A percentile compares a stretch with the other conserved stretches of the same genome.
phyloP scores from a whole-genome alignment of 92 coral and sea anemone genomes.

The Heteractis magnifica region DNA sequence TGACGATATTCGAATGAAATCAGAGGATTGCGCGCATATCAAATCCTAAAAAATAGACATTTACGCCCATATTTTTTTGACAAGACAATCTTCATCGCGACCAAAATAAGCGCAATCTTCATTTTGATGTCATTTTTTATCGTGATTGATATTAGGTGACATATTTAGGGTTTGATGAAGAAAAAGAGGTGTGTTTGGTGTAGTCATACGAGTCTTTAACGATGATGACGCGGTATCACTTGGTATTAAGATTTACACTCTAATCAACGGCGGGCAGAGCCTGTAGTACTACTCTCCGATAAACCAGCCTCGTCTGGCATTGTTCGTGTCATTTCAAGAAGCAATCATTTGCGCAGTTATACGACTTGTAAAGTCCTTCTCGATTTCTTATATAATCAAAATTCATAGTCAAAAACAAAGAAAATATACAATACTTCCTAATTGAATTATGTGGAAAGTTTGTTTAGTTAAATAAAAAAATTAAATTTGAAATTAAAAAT shows the following conservation, averaged over 20 bases:
- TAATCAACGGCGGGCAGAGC: background rate
- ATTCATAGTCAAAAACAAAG: background rate
- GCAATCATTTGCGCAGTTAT: background rate
- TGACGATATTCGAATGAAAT: background rate
- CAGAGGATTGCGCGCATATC: background rate
- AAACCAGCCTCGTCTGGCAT: background rate
- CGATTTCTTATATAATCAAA: background rate
- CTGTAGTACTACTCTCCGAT: background rate
- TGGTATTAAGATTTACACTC: background rate
- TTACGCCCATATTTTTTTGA: background rate
- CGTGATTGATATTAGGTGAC: constrained; percentile 6
- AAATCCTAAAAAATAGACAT: background rate
- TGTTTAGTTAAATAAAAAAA: background rate
- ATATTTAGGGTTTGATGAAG: background rate
- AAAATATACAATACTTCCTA: background rate
- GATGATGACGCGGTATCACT: background rate
- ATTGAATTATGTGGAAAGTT: background rate
- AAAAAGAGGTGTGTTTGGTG: background rate
- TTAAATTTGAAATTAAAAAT: background rate
- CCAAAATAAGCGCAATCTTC: background rate
- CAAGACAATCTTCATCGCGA: background rate
- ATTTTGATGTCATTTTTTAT: constrained; percentile 5
- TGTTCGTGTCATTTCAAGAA: background rate
- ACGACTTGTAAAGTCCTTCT: background rate
- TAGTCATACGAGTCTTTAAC: background rate